Percentiles rank a stretch among this genome's conserved stretches.
phyloP scores from a whole-genome alignment of 1,140 invertebrate genomes.

The Tetramorium parvispinum region DNA sequence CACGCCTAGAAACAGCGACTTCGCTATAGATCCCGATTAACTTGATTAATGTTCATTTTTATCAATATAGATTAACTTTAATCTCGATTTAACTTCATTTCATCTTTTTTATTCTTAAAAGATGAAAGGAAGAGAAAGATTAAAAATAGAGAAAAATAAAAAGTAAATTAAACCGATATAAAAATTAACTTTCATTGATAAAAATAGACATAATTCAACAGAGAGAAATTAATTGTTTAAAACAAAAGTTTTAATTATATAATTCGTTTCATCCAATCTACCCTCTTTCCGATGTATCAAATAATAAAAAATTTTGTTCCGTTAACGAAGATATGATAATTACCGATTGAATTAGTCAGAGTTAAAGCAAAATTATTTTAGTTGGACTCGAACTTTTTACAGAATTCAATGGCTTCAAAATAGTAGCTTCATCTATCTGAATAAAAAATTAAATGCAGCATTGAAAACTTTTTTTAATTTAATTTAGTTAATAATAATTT shows the following conservation, averaged over 20 bases:
- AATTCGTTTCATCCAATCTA: not conserved
- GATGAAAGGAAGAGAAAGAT: too few species aligned
- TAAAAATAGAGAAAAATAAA: too few species aligned
- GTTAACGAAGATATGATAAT: not conserved
- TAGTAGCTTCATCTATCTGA: not conserved
- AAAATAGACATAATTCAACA: not conserved
- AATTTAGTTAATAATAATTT: not conserved
- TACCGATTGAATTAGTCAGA: not conserved
- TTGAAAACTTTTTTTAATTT: not conserved
- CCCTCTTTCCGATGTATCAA: not conserved
- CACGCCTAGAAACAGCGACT: slow-evolving; percentile 8
- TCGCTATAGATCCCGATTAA: not conserved
- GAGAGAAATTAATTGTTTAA: not conserved
- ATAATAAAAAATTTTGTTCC: not conserved
- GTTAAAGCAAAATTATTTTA: not conserved
- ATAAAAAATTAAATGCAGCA: not conserved
- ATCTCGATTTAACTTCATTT: not conserved
- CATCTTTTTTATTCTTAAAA: not conserved
- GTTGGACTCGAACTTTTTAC: not conserved
- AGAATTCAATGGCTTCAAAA: not conserved
- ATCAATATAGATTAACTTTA: too few species aligned
- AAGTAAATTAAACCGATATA: too few species aligned
- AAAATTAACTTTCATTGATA: too few species aligned
- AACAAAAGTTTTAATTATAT: not conserved
- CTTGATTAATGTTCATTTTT: not conserved